Evolutionary conservation across 1,140 invertebrate genomes (phyloP), one percentile per base, ranked within the genome.

Genomic region (Choristoneura fumiferana): DNA sequence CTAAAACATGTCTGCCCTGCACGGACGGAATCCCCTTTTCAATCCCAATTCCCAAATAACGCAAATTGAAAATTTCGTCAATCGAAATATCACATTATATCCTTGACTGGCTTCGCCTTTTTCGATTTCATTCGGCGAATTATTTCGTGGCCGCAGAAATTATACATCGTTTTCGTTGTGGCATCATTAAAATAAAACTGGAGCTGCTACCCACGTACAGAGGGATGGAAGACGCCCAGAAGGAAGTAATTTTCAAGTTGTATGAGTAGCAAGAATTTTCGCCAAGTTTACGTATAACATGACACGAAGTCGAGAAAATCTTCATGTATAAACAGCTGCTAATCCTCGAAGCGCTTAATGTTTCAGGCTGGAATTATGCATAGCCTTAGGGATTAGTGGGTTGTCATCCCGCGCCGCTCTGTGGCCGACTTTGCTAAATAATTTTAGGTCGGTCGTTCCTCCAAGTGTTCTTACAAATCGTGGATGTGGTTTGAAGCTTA

Each of bases 341-440:
- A 87, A 87, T 83, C 81, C 76, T 49, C 54, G 62, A 63, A 79
- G 65, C 79, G 76, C 70, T 80, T 78, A 81, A 78, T 81, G 80
- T 79, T 77, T 77, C 66, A 62, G 73, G 74, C 64, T 60, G 70
- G 81, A 78, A 83, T 84, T 84, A 84, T 84, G 80, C 80, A 80
- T 83, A 84, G 73, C 78, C 80, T 71, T 61, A 62, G 76, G 77
- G 83, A 83, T 86, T 81, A 82, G 75, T 67, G 70, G 76, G 68
- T 78, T 81, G 83, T 84, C 81, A 78, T 81, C 71, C 70, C 73
- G 58, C 63, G 69, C 70, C 71, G 61, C 62, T 62, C 61, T 63
- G 64, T 58, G 64, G 69, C 73, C 74, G 74, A 81, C 76, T 78
- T 78, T 58, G 73, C 56, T 68, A 64, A 68, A 80, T 76, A 72